Conservation (phyloP, 2,797 vertebrate genomes). For the Rhinogobio ventralis region DNA sequence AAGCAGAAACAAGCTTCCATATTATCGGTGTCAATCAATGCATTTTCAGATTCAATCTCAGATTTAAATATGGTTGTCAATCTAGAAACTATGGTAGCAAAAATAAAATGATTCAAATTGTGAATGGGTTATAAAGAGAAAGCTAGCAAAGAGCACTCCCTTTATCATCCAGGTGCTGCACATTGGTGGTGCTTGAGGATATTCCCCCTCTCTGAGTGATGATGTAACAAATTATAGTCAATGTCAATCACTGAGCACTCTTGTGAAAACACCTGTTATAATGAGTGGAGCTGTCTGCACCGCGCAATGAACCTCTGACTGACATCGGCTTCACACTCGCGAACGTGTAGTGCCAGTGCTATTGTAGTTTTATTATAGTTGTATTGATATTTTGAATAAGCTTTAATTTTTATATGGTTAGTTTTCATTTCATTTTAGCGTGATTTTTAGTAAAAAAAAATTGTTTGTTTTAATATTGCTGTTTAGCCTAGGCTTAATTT, state of each 20-base stretch:
- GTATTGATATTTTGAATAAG: too few species aligned
- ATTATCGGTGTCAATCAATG: not conserved
- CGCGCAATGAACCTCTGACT: too few species aligned
- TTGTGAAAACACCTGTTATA: too few species aligned
- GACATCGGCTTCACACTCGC: too few species aligned
- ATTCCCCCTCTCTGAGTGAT: too few species aligned
- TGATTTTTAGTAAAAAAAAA: too few species aligned
- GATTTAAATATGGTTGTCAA: not conserved
- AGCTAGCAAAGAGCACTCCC: not conserved
- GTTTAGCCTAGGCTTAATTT: not conserved
- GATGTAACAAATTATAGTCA: not conserved
- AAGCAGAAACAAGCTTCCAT: too few species aligned
- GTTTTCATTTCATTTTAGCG: not conserved
- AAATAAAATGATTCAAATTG: not conserved
- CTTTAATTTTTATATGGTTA: not conserved
- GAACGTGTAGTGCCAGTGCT: too few species aligned
- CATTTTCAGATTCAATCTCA: not conserved
- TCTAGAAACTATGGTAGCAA: not conserved
- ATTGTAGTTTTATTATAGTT: too few species aligned
- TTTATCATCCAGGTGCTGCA: not conserved
- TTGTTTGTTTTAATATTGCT: not conserved
- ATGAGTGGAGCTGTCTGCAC: too few species aligned
- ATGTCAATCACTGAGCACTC: not conserved
- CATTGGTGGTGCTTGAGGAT: too few species aligned
- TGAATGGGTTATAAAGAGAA: not conserved